phyloP scores from a whole-genome alignment of 2,113 vertebrate genomes.

The Dromas ardeola region DNA sequence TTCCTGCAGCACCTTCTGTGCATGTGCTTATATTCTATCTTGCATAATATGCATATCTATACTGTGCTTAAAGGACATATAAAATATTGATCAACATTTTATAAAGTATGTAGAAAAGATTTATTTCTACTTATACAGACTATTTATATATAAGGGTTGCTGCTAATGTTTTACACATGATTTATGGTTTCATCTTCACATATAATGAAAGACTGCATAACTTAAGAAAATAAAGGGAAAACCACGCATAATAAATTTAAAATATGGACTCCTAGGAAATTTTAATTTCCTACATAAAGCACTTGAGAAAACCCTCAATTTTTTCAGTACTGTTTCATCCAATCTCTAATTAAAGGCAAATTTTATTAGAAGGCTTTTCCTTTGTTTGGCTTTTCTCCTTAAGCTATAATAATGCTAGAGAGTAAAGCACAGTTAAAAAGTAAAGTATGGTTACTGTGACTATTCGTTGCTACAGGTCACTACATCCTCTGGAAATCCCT shows the following conservation, averaged over 20 bases:
- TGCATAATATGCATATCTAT: neutral
- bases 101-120: neutral
- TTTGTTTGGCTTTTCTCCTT: neutral
- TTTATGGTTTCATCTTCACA: neutral
- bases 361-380: neutral
- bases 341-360: neutral
- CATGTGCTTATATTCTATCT: neutral
- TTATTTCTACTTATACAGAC: neutral
- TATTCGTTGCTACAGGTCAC: neutral
- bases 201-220: neutral
- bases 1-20: neutral
- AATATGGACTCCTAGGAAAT: neutral
- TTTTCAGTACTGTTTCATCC: neutral
- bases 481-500: neutral
- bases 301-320: neutral
- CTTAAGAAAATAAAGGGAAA: neutral
- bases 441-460: rapidly evolving
- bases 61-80: neutral
- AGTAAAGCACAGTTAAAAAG: neutral
- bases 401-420: neutral
- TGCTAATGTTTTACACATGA: neutral
- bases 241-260: neutral
- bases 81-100: neutral
- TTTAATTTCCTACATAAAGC: neutral
- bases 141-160: neutral